A percentile compares a stretch with the other conserved stretches of the same genome.
These are phyloP conservation scores for Hippolais icterina DNA, from an alignment of 2,113 vertebrate genomes.

Conservation along the genomic window DNA sequence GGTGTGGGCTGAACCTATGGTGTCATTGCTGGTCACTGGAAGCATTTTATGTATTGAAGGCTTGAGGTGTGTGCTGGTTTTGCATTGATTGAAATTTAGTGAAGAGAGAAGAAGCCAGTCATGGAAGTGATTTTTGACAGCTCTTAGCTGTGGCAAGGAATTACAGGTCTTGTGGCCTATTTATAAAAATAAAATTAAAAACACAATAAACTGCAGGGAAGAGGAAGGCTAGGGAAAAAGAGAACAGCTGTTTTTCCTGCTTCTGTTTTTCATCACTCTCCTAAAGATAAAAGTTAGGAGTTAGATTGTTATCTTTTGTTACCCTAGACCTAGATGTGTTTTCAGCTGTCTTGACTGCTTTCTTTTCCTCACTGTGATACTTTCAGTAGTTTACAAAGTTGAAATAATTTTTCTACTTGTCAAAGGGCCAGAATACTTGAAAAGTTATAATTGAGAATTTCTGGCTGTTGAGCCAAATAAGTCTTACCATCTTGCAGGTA, in stretches of 20 bases:
- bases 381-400: not conserved
- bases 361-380: not conserved
- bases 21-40: not conserved
- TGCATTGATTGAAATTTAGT: not conserved
- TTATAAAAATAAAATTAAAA: not conserved
- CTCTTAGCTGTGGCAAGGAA: not conserved
- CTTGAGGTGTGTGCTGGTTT: not conserved
- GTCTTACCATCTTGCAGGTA: not conserved
- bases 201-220: not conserved
- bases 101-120: not conserved
- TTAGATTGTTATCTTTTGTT: not conserved
- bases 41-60: not conserved
- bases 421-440: not conserved
- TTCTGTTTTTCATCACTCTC: not conserved
- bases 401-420: not conserved
- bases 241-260: not conserved
- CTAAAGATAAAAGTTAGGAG: not conserved
- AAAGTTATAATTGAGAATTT: not conserved
- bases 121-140: not conserved
- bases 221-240: not conserved
- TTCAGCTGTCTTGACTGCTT: not conserved
- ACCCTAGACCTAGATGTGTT: not conserved
- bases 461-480: not conserved
- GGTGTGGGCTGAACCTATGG: not conserved
- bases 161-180: not conserved